Percentiles rank a stretch among this genome's conserved stretches.
These are phyloP conservation scores for Ptilorrhoa leucosticta DNA, from an alignment of 2,113 vertebrate species.

Conservation along the genomic window DNA sequence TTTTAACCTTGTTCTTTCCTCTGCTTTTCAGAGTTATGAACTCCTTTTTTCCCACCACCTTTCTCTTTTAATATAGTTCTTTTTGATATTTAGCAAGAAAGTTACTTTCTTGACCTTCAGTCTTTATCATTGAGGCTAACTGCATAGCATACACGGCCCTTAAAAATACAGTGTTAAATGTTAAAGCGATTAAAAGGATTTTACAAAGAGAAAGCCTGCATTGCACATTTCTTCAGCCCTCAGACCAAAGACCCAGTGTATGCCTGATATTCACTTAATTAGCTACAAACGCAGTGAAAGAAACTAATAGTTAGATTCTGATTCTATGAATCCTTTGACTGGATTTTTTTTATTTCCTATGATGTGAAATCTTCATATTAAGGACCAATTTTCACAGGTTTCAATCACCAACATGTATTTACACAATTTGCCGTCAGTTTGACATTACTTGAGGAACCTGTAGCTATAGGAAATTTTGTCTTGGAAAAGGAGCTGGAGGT, in stretches of 20 bases:
- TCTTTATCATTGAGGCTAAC: background rate
- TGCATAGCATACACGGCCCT: background rate
- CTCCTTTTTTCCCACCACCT: rapidly evolving
- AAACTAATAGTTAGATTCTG: background rate
- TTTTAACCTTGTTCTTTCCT: background rate
- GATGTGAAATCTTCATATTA: background rate
- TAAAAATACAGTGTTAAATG: background rate
- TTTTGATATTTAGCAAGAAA: background rate
- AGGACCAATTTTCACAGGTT: background rate
- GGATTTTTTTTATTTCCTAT: background rate
- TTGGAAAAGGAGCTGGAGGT: background rate
- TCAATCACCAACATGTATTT: background rate
- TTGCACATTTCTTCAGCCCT: background rate
- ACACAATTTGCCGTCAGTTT: background rate
- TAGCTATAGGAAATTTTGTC: background rate
- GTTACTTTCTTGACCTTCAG: background rate
- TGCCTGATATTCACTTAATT: background rate
- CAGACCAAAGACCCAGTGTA: background rate
- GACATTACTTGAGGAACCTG: background rate
- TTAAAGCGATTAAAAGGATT: background rate
- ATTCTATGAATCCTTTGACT: background rate
- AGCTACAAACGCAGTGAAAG: background rate
- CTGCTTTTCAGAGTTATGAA: background rate
- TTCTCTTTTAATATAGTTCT: background rate
- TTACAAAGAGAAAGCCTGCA: background rate